Base-by-base conservation (phyloP, 2,888 invertebrate species). In the Disparrhopalites patrizii region DNA sequence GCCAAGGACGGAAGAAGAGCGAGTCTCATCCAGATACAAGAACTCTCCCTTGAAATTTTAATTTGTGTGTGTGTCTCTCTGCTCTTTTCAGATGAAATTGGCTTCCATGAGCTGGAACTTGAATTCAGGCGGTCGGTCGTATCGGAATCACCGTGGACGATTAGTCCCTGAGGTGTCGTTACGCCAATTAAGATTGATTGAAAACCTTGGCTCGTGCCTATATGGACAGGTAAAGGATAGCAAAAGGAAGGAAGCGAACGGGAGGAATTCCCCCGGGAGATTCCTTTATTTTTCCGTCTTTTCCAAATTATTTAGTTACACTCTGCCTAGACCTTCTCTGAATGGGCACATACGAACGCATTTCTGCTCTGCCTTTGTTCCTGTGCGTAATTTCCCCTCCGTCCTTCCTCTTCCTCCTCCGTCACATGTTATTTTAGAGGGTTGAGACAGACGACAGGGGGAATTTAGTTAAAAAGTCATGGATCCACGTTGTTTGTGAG, bases 131-230 rank as follows among this genome's bases (percentile, higher is more conserved):
- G 70, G 72, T 62, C 70, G 74, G 20, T 72, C 73, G 51, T 70
- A 69, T 62, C 68, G 73, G 55, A 71, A 67, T 62, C 70, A 69
- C 65, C 72, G 70, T 47, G 73, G 68, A 57, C 70, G 70, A 70
- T 66, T 69, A 67, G 69, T 71, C 72, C 68, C 75, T 27, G 73
- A 75, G 66, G 71, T 75, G 58, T 70, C 72, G 67, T 72, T 73
- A 65, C 70, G 72, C 58, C 75, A 75, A 73, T 72, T 75, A 70
- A 72, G 75, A 71, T 71, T 75, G 70, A 72, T 75, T 68, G 75
- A 75, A 68, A 75, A 73, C 66, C 71, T 75, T 23, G 75, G 75
- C 36, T 71, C 71, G 43, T 75, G 73, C 62, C 63, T 69, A 51
- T 67, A 68, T 60, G 75, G 75, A 33, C 75, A 75, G 73, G 73